Base-by-base conservation (phyloP, 2,113 vertebrate genomes). In the Callipepla squamata region DNA sequence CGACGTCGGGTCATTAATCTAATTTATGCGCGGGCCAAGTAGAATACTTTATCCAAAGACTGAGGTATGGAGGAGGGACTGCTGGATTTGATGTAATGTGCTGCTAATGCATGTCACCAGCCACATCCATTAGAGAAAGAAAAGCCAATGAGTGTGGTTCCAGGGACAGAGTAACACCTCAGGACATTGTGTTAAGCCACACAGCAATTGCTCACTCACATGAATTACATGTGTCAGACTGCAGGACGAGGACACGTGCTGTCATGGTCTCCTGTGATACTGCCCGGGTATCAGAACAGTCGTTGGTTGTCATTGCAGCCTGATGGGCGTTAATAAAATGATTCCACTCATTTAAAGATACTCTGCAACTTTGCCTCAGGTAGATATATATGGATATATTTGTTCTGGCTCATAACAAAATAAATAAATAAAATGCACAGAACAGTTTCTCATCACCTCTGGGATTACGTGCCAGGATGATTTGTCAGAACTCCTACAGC, bases 401-500 rank as follows among this genome's bases (percentile, higher is more conserved):
- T 80, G 66, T 86, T 96, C 62, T 89, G 75, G 38, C 15, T 5
- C 9, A 17, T 79, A 26, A 40, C 40, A 4, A 40, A 87, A 82
- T 83, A 82, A 63, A 18, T n/a, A 90, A 91, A 77, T 51, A 72
- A 86, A 94, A 30, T 8, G 13, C 36, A 6, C 25, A 36, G 59
- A 92, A 44, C 58, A 61, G 4, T 70, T 81, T 85, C 70, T 89
- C 11, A 3, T 78, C 50, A 53, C 78, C 21, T 2, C 63, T 82
- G 91, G 90, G 85, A 91, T 61, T 67, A 2, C 13, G 11, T 58
- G 85, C 69, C 73, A 88, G 23, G 73, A 68, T 50, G 58, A 66
- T 78, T 85, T 86, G 76, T 91, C 91, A 94, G 82, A 83, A 57
- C 61, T 90, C 72, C 42, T 84, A 22, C 66, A 84, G 73, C 48